These are phyloP conservation scores for Nemapogon koenigi DNA, from an alignment of 2,888 invertebrate species.

Conservation along the genomic window DNA sequence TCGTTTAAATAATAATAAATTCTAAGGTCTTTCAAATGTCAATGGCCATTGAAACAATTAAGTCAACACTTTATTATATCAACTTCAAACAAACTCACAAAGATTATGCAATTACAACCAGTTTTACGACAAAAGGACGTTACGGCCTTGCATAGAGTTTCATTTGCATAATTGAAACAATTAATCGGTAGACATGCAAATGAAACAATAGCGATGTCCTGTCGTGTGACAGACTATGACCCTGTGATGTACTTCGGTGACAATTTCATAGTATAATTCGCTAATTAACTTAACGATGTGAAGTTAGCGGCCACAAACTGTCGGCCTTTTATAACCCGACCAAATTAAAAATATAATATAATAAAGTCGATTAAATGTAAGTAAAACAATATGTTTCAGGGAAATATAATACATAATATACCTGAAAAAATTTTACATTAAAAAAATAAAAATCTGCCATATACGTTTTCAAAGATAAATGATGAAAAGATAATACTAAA, in stretches of 20 bases:
- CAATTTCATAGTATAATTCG: conserved; percentile 7
- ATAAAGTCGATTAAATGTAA: too few species aligned
- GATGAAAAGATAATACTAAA: too few species aligned
- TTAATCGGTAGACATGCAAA: conserved; percentile 37
- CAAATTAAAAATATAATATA: too few species aligned
- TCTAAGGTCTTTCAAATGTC: background rate
- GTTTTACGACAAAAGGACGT: conserved; percentile 3
- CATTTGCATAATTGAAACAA: conserved; percentile 33
- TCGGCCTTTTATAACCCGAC: too few species aligned
- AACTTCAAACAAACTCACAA: background rate
- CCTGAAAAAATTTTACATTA: too few species aligned
- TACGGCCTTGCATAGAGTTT: conserved; percentile 11
- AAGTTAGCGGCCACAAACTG: too few species aligned
- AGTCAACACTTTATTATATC: background rate
- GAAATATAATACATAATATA: too few species aligned
- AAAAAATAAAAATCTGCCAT: too few species aligned
- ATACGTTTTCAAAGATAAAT: too few species aligned
- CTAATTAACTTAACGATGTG: too few species aligned
- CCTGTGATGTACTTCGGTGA: conserved; percentile 5
- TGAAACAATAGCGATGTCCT: conserved; percentile 34
- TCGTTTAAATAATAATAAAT: too few species aligned
- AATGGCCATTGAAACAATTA: background rate
- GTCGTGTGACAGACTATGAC: conserved; percentile 28
- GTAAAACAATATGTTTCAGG: too few species aligned
- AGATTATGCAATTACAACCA: conserved; percentile 4